Evolutionary conservation across 2,888 invertebrate species (phyloP), one percentile per base, ranked within the genome.

Genomic region (Pollenia griseotomentosa): DNA sequence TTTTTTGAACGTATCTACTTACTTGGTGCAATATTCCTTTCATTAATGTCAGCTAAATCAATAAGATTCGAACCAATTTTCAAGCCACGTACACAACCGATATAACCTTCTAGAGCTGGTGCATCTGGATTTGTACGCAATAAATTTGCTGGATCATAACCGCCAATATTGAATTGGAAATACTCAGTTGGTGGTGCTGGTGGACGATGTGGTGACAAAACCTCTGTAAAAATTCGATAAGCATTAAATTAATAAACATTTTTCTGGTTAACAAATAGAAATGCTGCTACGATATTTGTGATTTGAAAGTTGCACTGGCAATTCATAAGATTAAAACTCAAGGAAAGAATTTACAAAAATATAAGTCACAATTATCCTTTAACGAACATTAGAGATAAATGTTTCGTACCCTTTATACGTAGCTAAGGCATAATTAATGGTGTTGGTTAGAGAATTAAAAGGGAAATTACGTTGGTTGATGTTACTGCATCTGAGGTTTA

Each of bases 121-220:
- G 94, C 93, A 89, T 94, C 94, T 71, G 93, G 92, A 71, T 95
- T 94, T 12, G 95, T 94, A 88, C 95, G 94, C 83, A 96, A 93
- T 89, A 96, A 93, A 88, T 96, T 97, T 90, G 96, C 96, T 2
- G 95, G 94, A 93, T 97, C 97, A 91, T 96, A 97, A 12, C 97
- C 97, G 51, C 98, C 98, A 61, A 98, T 94, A 93, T 97, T 97
- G 90, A 97, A 95, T 94, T 98, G 97, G 91, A 98, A 97, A 93
- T 98, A 98, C 91, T 97, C 97, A 0, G 97, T 97, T 0, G 98
- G 97, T 8, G 97, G 97, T 1, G 97, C 97, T 40, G 97, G 97
- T 5, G 98, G 98, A 88, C 98, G 95, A 93, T 97, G 97, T 9
- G 98, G 98, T 75, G 97, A 96, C 66, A 98, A 95, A 51, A 97